Base-by-base conservation (phyloP, 92 coral and sea anemone genomes). In the Galaxea fascicularis region DNA sequence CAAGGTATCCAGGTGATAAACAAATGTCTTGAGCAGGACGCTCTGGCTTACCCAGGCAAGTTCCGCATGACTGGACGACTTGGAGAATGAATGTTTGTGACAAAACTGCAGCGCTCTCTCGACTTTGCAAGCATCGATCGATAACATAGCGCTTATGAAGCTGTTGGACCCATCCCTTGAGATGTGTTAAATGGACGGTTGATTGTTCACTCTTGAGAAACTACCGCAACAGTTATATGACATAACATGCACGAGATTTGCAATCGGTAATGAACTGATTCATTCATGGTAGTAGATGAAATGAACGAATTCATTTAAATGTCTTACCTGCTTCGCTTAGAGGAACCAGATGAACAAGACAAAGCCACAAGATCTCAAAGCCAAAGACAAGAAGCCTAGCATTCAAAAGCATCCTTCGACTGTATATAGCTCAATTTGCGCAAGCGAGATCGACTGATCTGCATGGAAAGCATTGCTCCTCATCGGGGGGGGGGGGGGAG, bases 291-390 rank as follows among this genome's bases (percentile, higher is more conserved):
- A 60, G 56, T 3, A 49, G 35, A 28, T 49, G 41, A 35, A 35
- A 35, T 35, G 41, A 2, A 35, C 41, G 41, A 35, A 35, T 35
- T 35, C 41, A 2, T 6, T 35, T 35, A 35, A 35, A 35, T 8
- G 0, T 22, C 63, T 13, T 64, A 78, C 83, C 83, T 65, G 22
- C 14, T 11, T 78, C 47, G 39, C 74, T 78, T 28, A 31, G 35
- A 65, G 62, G 16, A 39, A 45, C 83, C 60, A 51, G 27, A 49
- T 64, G 30, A 64, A 64, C 63, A 1, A 65, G n/a, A 12, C 26
- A 78, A 10, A 78, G 47, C 73, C 70, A 47, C 9, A 18, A 47
- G 54, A 41, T 31, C 47, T 65, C 51, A 10, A 52, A 15, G 10
- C 21, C n/a, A 39, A 78, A 10, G 39, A 12, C 12, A 20, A 65